Conservation (phyloP, 2,888 invertebrate species). For the Nomada fabriciana region DNA sequence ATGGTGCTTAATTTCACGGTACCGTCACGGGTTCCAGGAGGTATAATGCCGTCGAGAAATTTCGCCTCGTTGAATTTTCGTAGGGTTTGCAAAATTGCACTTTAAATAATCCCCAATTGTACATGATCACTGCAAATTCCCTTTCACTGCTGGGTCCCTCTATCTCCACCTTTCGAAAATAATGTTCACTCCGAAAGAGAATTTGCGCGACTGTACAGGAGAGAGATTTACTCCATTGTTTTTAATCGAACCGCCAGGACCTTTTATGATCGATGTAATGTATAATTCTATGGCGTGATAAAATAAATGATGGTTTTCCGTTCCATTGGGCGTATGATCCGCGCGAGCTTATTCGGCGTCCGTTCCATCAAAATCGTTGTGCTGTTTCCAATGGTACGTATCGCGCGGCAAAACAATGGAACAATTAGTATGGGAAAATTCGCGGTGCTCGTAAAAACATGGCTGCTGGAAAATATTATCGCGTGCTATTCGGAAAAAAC, state of each 20-base stretch:
- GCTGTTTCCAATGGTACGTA: background rate
- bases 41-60: slow-evolving; percentile 40
- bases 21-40: slow-evolving; percentile 34
- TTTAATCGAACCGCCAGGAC: background rate
- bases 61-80: slow-evolving; percentile 20
- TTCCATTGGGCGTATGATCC: background rate
- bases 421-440: slow-evolving; percentile 12
- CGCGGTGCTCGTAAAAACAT: background rate
- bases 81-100: background rate
- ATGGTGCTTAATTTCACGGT: slow-evolving; percentile 69
- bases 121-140: too few species aligned
- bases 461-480: background rate
- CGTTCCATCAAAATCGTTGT: background rate
- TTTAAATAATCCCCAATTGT: background rate
- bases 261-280: background rate
- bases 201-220: background rate
- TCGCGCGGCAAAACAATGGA: too few species aligned
- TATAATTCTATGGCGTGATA: slow-evolving; percentile 30
- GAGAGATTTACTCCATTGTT: background rate
- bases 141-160: too few species aligned
- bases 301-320: background rate
- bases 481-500: background rate
- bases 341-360: slow-evolving; percentile 13
- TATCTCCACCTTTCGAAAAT: background rate
- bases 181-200: background rate